Conservation (phyloP, 2,888 invertebrate species). For the Parochlus steinenii region DNA sequence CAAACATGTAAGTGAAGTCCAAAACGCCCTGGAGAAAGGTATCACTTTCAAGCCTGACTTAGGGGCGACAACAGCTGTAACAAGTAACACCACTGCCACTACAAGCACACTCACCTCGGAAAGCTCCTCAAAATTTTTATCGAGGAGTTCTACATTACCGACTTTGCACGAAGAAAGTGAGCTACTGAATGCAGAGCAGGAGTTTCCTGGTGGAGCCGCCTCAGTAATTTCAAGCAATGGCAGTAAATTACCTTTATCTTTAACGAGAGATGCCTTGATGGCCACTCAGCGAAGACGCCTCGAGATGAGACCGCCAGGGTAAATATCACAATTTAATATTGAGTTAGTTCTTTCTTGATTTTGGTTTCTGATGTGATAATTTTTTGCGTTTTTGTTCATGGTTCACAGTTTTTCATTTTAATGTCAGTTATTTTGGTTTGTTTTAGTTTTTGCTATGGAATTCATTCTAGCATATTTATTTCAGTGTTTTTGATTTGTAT, state of each 20-base stretch:
- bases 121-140: conserved; percentile 30
- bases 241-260: conserved; percentile 34
- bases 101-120: conserved; percentile 29
- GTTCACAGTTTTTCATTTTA: no score
- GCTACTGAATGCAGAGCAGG: conserved; percentile 25
- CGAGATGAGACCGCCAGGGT: conserved; percentile 43
- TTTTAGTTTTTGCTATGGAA: conserved; percentile 30
- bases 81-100: conserved; percentile 21
- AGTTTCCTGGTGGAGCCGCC: not conserved
- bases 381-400: no score
- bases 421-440: no score
- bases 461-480: conserved; percentile 15
- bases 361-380: conserved; percentile 17
- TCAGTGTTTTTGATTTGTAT: not conserved
- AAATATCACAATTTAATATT: conserved; percentile 22
- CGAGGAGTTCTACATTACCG: conserved; percentile 45
- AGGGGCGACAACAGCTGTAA: conserved; percentile 21
- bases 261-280: conserved; percentile 64
- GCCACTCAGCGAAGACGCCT: conserved; percentile 63
- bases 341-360: no score
- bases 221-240: conserved; percentile 17
- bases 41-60: no score
- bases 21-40: conserved; percentile 22
- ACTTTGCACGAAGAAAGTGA: conserved; percentile 79
- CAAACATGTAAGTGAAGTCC: conserved; percentile 57